Conservation (phyloP, 2,113 vertebrate species). For the Paradoxurus hermaphroditus region DNA sequence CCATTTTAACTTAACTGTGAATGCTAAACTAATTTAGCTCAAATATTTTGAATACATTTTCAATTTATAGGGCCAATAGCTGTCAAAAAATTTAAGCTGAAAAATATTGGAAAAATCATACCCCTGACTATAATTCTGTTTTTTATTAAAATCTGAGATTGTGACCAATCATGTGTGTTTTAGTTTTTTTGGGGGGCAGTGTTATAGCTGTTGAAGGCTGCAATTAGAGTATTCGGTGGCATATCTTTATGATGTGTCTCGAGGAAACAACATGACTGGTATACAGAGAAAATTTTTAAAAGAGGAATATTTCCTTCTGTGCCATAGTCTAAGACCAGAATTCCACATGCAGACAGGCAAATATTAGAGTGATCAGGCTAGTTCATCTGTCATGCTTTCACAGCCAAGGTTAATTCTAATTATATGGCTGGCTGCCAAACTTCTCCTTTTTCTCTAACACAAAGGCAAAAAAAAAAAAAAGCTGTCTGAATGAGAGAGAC, state of each 20-base stretch:
- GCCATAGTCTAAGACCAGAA: neutral
- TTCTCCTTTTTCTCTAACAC: neutral
- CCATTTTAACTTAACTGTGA: neutral
- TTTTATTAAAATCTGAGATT: constrained; percentile 13
- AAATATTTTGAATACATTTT: neutral
- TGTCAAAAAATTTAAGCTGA: neutral
- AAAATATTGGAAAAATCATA: neutral
- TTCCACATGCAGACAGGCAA: neutral
- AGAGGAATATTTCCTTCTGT: neutral
- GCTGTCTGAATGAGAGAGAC: neutral
- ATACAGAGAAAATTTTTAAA: neutral
- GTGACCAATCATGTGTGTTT: neutral
- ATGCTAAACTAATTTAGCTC: neutral
- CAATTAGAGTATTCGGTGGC: neutral
- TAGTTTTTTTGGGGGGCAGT: neutral
- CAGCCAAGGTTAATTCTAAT: constrained; percentile 19
- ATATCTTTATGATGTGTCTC: neutral
- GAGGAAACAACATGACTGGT: neutral
- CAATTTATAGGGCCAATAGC: neutral
- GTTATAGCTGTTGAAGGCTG: neutral
- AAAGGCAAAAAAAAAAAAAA: neutral
- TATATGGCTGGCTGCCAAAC: neutral
- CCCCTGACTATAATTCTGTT: neutral
- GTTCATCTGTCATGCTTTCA: neutral
- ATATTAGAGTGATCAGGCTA: neutral